Percentiles rank a stretch among this genome's conserved stretches.
phyloP scores from a whole-genome alignment of 2,797 vertebrate species.

The Anolis apletophallus region DNA sequence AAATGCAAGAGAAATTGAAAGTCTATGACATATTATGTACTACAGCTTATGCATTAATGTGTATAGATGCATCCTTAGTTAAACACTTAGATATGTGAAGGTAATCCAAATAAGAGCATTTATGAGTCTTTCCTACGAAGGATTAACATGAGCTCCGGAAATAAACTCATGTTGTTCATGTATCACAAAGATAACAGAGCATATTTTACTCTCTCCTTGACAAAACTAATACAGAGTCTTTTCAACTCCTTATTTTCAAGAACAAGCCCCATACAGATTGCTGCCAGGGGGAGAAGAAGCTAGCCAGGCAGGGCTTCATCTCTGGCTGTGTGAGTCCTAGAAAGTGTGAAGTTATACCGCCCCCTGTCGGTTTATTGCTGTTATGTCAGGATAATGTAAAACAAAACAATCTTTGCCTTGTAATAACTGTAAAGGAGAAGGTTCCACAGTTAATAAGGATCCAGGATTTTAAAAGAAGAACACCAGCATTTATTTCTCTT shows the following conservation, averaged over 20 bases:
- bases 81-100: not conserved
- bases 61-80: not conserved
- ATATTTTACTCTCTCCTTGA: not conserved
- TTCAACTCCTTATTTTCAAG: not conserved
- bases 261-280: not conserved
- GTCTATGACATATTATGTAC: too few relatives aligned
- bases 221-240: not conserved
- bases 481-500: not conserved
- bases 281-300: not conserved
- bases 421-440: not conserved
- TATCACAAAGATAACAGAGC: not conserved
- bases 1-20: too few relatives aligned
- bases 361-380: constrained; percentile 63
- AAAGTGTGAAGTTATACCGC: constrained; percentile 74
- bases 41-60: not conserved
- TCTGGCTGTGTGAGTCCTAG: not conserved
- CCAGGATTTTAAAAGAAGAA: not conserved
- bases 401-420: not conserved
- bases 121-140: not conserved
- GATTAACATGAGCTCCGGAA: not conserved
- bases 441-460: too few relatives aligned
- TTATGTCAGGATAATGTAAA: not conserved
- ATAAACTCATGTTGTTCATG: not conserved
- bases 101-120: not conserved
- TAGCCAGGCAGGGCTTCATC: too few relatives aligned